Evolutionary conservation across 37 sponge, comb jelly and placozoan genomes (phyloP).

Genomic region (Lycopodina hypogea): DNA sequence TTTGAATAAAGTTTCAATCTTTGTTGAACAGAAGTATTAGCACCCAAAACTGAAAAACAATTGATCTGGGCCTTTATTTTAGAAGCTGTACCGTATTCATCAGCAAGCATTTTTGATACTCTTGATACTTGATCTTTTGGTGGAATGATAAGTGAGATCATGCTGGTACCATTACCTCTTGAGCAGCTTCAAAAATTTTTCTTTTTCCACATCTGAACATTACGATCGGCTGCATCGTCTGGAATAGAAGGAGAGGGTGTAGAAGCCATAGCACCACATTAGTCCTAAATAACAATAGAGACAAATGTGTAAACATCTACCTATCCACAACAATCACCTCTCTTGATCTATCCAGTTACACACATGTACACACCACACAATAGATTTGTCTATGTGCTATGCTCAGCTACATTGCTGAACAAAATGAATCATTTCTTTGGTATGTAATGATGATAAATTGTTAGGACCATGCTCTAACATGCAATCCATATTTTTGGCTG

Average conservation of each 20-base stretch:
- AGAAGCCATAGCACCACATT: constrained; percentile 10
- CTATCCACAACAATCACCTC: too few relatives aligned
- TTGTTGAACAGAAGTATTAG: constrained; percentile 99
- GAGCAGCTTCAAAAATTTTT: constrained; percentile 96
- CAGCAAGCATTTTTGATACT: constrained; percentile 96
- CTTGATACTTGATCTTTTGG: constrained; percentile 99
- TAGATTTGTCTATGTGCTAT: too few relatives aligned
- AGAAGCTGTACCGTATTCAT: constrained; percentile 97
- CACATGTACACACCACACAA: too few relatives aligned
- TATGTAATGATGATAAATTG: too few relatives aligned
- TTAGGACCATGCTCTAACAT: too few relatives aligned
- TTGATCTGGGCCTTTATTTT: constrained; percentile 99
- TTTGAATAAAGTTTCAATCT: constrained; percentile 95
- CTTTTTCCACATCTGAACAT: constrained; percentile 99
- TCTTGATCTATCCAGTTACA: too few relatives aligned
- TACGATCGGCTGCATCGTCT: constrained; percentile 83
- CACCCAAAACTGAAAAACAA: constrained; percentile 95
- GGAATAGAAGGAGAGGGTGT: background rate
- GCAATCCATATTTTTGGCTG: too few relatives aligned
- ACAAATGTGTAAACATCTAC: too few relatives aligned
- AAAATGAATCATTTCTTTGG: too few relatives aligned
- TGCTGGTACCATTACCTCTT: constrained; percentile 99
- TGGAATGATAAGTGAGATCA: constrained; percentile 99
- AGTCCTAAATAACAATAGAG: background rate
- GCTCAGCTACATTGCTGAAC: too few relatives aligned